These are phyloP conservation scores for Pangasianodon gigas DNA, from an alignment of 2,113 vertebrate species.

Conservation along the genomic window DNA sequence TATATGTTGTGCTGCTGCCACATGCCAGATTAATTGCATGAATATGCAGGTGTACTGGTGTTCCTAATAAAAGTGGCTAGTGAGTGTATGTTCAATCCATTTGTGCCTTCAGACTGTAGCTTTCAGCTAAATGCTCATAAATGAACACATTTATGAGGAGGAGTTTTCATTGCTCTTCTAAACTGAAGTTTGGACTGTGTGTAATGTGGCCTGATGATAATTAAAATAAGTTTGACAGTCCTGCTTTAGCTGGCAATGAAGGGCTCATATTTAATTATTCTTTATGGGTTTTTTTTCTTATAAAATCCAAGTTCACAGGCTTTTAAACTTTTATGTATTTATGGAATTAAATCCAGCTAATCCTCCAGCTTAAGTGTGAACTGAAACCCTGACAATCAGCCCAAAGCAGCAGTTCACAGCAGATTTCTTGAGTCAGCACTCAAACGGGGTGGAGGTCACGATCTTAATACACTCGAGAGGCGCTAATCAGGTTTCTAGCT, in stretches of 20 bases:
- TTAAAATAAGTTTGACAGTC: neutral
- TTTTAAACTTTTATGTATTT: slow-evolving; percentile 12
- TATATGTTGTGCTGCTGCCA: neutral
- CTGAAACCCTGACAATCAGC: neutral
- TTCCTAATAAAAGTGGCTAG: neutral
- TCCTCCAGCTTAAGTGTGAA: slow-evolving; percentile 35
- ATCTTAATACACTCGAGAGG: neutral
- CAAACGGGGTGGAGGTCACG: neutral
- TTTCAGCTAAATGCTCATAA: neutral
- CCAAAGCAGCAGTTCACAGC: neutral
- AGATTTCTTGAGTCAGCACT: slow-evolving; percentile 28
- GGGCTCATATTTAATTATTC: neutral
- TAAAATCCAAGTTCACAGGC: neutral
- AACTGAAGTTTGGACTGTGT: neutral
- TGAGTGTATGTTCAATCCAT: neutral
- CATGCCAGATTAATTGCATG: neutral
- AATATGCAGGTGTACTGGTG: neutral
- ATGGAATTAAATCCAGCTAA: slow-evolving; percentile 35
- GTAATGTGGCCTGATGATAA: neutral
- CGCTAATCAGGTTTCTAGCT: neutral
- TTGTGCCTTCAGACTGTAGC: neutral
- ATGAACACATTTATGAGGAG: neutral
- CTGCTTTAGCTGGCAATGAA: neutral
- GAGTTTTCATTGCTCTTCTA: neutral
- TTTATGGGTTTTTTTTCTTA: neutral